phyloP scores from a whole-genome alignment of 2,888 invertebrate genomes.

The Drosophila falleni region DNA sequence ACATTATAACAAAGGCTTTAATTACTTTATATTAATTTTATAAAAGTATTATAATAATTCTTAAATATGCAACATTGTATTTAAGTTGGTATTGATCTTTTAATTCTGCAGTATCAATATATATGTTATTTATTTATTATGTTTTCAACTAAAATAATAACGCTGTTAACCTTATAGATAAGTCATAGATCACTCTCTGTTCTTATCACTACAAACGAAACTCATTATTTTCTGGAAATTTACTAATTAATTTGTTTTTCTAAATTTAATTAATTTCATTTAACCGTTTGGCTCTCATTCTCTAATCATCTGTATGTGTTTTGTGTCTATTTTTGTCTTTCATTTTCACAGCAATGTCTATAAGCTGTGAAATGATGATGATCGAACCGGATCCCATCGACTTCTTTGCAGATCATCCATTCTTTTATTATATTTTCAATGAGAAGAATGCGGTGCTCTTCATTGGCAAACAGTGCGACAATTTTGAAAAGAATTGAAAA shows the following conservation, averaged over 20 bases:
- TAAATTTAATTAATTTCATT: not conserved
- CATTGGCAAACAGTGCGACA: slow-evolving; percentile 7
- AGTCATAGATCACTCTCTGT: not conserved
- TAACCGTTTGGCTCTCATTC: not conserved
- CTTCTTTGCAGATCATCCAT: slow-evolving; percentile 34
- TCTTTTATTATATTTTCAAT: slow-evolving; percentile 19
- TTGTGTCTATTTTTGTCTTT: slow-evolving; percentile 9
- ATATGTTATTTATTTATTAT: no score
- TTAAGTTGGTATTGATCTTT: no score
- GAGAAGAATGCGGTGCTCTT: slow-evolving; percentile 3
- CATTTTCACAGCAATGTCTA: slow-evolving; percentile 1
- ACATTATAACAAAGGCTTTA: no score
- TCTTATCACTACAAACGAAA: not conserved
- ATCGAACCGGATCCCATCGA: slow-evolving; percentile 31
- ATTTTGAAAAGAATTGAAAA: not conserved
- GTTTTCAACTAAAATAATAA: not conserved
- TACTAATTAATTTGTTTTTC: not conserved
- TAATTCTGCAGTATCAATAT: no score
- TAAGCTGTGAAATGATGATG: slow-evolving; percentile 9
- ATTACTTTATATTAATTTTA: no score
- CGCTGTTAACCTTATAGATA: not conserved
- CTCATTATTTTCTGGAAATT: not conserved
- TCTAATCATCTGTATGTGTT: slow-evolving; percentile 3
- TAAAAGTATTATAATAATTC: no score
- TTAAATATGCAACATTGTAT: no score